phyloP scores from a whole-genome alignment of 2,113 vertebrate genomes.

The Megatriorchis doriae region DNA sequence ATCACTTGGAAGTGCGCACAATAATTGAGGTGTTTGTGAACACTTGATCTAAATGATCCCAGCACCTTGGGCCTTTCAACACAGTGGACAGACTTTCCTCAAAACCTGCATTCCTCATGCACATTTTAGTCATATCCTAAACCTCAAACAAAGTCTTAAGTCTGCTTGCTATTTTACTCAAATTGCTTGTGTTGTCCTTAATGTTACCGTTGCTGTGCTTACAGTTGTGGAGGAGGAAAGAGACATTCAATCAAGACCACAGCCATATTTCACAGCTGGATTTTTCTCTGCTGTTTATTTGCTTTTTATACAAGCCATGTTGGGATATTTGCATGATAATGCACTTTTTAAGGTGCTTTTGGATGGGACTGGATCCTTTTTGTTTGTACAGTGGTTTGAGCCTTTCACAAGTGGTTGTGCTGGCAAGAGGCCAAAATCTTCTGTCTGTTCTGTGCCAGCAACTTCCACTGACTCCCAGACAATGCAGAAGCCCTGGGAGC shows the following conservation, averaged over 20 bases:
- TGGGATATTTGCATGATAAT: conserved; percentile 53
- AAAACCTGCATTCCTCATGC: background rate
- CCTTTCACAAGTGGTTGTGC: background rate
- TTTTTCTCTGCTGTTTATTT: background rate
- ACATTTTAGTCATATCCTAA: background rate
- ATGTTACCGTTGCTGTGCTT: background rate
- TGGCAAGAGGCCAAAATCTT: conserved; percentile 47
- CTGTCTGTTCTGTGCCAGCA: conserved; percentile 19
- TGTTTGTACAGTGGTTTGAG: conserved; percentile 43
- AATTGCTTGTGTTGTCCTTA: background rate
- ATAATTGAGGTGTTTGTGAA: background rate
- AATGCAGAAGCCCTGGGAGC: conserved; percentile 22
- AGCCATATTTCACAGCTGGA: conserved; percentile 29
- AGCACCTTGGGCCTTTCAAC: background rate
- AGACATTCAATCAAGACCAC: background rate
- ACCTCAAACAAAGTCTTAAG: background rate
- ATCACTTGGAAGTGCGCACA: background rate
- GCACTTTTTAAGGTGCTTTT: conserved; percentile 21
- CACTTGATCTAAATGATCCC: background rate
- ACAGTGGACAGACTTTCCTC: background rate
- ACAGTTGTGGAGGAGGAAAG: background rate
- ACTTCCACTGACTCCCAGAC: background rate
- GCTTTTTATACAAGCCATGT: conserved; percentile 5
- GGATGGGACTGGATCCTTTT: conserved; percentile 15
- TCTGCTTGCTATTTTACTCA: background rate